Evolutionary conservation across 2,888 invertebrate species (phyloP), one percentile per base, ranked within the genome.

Genomic region (Agrotis puta): DNA sequence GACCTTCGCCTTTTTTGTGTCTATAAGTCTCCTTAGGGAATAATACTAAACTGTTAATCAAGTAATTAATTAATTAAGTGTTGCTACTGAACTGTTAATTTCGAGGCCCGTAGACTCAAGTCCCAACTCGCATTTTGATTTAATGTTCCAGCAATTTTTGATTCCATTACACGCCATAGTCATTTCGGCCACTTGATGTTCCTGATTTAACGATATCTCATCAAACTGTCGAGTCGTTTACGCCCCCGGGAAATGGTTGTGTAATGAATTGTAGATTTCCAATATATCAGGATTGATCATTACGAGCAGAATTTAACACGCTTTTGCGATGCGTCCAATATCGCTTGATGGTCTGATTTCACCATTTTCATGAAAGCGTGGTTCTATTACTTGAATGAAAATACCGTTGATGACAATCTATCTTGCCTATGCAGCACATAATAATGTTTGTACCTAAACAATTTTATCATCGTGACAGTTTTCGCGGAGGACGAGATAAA

Each of bases 181-280:
- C 27, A 75, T 68, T 43, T 76, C 16, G 6, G 2, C n/a, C 22
- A 27, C 13, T 75, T 68, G 27, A 27, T 56, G 24, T 74, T 24
- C 20, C 59, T 33, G 27, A 56, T 74, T 70, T 70, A 20, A 77
- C 24, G 74, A 47, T 39, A 39, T 24, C 48, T 24, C 53, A 45
- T 59, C 20, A 73, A 67, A 61, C 64, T 50, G 18, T 64, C 43
- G 20, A 63, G 39, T 61, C 48, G 54, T 56, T 51, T 51, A 53
- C 51, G 48, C 43, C 47, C n/a, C 53, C 24, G 27, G 51, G 63
- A 68, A 77, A 77, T 68, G 39, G 58, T 64, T 43, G 24, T 48
- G 9, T 54, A 68, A 64, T 74, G 64, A 64, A 64, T 74, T 67
- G 50, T 74, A 75, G 61, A 75, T 75, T 69, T 77, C 64, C 76